Evolutionary conservation across 1,140 invertebrate species (phyloP).

Genomic region (Halesus radiatus): DNA sequence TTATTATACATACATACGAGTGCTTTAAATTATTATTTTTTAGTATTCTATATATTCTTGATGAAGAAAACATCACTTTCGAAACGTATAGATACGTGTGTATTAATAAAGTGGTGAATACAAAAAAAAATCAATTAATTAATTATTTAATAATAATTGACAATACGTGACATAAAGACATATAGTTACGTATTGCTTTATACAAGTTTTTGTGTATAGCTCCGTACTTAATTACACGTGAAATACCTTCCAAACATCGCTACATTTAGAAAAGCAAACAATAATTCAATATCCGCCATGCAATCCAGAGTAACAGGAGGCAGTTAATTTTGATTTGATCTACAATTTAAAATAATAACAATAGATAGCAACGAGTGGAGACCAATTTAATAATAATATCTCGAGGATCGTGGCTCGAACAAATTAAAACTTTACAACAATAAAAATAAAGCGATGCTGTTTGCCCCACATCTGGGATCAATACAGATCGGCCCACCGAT

Average conservation of each 20-base stretch:
- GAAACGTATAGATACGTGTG: too few relatives aligned
- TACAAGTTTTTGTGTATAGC: neutral
- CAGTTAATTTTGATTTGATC: slow-evolving; percentile 34
- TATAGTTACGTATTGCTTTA: neutral
- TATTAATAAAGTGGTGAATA: too few relatives aligned
- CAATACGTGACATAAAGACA: too few relatives aligned
- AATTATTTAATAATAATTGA: too few relatives aligned
- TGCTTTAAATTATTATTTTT: too few relatives aligned
- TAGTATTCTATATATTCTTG: too few relatives aligned
- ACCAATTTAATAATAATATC: slow-evolving; percentile 38
- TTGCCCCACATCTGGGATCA: slow-evolving; percentile 49
- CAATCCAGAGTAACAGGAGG: slow-evolving; percentile 27
- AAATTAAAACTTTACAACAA: slow-evolving; percentile 46
- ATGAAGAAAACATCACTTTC: too few relatives aligned
- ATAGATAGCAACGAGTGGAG: slow-evolving; percentile 9
- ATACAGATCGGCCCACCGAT: slow-evolving; percentile 50
- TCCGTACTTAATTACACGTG: neutral
- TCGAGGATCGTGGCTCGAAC: slow-evolving; percentile 1
- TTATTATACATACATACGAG: too few relatives aligned
- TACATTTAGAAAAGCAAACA: neutral
- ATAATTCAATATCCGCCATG: slow-evolving; percentile 2
- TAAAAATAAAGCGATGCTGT: slow-evolving; percentile 35
- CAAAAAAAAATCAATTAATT: too few relatives aligned
- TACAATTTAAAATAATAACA: slow-evolving; percentile 44
- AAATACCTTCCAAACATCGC: too few relatives aligned